A percentile compares a stretch with the other conserved stretches of the same genome.
Conservation (phyloP, 2,888 invertebrate genomes). For the Cinara cedri region DNA sequence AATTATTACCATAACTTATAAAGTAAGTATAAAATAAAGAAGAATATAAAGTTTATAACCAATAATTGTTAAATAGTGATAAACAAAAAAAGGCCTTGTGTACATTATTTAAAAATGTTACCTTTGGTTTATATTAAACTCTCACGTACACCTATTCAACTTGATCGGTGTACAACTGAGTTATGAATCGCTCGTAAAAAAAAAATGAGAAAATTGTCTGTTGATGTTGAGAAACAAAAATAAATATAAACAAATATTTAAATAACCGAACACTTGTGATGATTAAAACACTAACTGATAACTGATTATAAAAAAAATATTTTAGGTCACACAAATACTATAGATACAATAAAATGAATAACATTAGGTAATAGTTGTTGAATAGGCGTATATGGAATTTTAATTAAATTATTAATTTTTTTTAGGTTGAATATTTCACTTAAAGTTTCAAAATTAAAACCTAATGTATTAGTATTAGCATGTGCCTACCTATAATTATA, state of each 20-base stretch:
- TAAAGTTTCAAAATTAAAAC: neutral
- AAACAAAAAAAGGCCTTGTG: slow-evolving; percentile 56
- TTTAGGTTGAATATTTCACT: neutral
- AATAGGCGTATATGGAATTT: slow-evolving; percentile 41
- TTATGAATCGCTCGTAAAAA: slow-evolving; percentile 44
- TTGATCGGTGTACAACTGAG: slow-evolving; percentile 53
- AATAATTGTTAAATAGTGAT: slow-evolving; percentile 37
- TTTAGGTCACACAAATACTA: neutral
- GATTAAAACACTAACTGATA: slow-evolving; percentile 40
- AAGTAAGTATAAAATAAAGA: slow-evolving; percentile 11
- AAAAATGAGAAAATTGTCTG: slow-evolving; percentile 47
- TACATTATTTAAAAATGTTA: slow-evolving; percentile 54
- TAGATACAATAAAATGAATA: slow-evolving; percentile 16
- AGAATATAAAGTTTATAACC: slow-evolving; percentile 6
- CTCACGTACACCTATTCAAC: slow-evolving; percentile 54
- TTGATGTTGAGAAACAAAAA: slow-evolving; percentile 47
- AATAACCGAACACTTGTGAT: slow-evolving; percentile 27
- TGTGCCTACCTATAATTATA: too few relatives aligned
- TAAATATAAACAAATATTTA: slow-evolving; percentile 21
- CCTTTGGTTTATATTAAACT: slow-evolving; percentile 48
- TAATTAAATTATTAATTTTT: neutral
- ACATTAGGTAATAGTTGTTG: slow-evolving; percentile 41
- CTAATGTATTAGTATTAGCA: neutral
- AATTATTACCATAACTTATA: neutral
- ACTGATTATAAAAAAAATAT: slow-evolving; percentile 12